Evolutionary conservation across 2,888 invertebrate species (phyloP).

Genomic region (Ophion ventricosus): DNA sequence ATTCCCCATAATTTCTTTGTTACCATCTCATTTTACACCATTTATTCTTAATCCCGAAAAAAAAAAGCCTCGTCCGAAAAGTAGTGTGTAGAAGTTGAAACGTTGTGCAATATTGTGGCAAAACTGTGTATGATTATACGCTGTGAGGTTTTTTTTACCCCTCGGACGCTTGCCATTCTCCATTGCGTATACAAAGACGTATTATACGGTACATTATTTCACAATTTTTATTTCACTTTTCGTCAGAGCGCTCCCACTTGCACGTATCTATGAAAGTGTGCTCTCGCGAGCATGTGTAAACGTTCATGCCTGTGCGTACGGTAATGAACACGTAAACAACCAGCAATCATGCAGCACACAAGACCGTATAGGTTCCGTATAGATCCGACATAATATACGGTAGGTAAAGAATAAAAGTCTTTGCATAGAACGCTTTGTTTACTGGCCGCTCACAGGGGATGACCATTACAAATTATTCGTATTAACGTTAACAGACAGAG

Average conservation of each 20-base stretch:
- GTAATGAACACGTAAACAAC: constrained; percentile 75
- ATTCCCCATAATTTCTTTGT: not conserved
- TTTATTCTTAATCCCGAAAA: not conserved
- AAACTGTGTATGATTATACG: not conserved
- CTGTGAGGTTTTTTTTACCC: not conserved
- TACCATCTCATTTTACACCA: not conserved
- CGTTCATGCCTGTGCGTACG: constrained; percentile 14
- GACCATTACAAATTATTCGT: not conserved
- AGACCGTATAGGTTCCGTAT: not conserved
- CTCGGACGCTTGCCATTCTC: not conserved
- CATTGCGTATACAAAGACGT: not conserved
- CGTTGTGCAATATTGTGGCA: not conserved
- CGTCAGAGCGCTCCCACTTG: not conserved
- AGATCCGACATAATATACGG: not conserved
- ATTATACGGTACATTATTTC: not conserved
- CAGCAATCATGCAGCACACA: constrained; percentile 72
- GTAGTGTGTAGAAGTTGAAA: not conserved
- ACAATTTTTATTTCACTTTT: not conserved
- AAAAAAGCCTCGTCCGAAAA: not conserved
- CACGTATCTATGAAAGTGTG: not conserved
- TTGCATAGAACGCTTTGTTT: not conserved
- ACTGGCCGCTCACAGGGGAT: not conserved
- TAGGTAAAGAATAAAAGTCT: not conserved
- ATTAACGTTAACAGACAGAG: not conserved
- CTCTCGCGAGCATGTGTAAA: constrained; percentile 19